Percentiles rank a stretch among this genome's conserved stretches.
Conservation (phyloP, 1,140 invertebrate species). For the Globodera rostochiensis region DNA sequence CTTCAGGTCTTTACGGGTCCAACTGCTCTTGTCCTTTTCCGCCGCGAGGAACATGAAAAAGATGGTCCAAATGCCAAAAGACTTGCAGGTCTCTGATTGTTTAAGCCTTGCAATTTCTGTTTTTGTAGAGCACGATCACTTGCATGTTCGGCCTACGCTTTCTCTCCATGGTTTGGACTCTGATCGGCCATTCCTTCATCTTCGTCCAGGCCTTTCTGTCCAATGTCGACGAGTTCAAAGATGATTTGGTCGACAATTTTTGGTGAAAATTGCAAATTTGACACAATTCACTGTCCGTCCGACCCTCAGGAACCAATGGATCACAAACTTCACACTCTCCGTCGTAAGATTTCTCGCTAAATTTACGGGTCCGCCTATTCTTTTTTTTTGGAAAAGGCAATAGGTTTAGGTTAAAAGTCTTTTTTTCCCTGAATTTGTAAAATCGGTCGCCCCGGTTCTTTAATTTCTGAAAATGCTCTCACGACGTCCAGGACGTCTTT, state of each 20-base stretch:
- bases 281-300: constrained; percentile 1
- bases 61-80: constrained; percentile 62
- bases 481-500: constrained; percentile 51
- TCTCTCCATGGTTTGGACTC: constrained; percentile 63
- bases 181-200: constrained; percentile 65
- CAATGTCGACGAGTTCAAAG: constrained; percentile 64
- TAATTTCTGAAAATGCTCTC: too few relatives aligned
- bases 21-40: constrained; percentile 61
- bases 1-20: constrained; percentile 50
- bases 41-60: constrained; percentile 59
- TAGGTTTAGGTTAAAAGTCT: not conserved
- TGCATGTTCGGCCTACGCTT: constrained; percentile 64
- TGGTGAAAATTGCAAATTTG: constrained; percentile 28
- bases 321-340: constrained; percentile 63
- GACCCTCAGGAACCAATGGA: constrained; percentile 58
- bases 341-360: constrained; percentile 27
- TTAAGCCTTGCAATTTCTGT: too few relatives aligned
- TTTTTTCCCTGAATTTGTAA: not conserved
- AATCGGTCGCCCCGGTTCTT: too few relatives aligned
- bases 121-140: constrained; percentile 57
- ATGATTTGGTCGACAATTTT: constrained; percentile 62
- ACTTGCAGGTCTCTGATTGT: constrained; percentile 26
- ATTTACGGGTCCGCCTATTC: not conserved
- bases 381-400: too few relatives aligned
- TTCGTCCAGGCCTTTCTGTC: constrained; percentile 63